Conservation (phyloP, 2,113 vertebrate genomes). For the Etheostoma cragini region DNA sequence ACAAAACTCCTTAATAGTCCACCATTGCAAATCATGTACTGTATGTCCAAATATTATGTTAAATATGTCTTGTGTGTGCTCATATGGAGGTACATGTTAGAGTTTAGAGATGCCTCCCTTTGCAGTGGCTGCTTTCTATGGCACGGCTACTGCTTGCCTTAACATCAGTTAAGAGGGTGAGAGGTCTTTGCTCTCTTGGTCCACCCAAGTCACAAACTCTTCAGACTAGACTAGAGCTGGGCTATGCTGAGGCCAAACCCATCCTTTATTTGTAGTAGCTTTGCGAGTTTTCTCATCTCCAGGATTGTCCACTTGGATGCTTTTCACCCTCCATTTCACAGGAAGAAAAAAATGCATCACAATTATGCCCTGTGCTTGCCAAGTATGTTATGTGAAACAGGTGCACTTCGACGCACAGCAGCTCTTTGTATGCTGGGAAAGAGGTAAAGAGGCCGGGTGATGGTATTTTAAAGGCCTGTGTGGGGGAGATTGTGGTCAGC, state of each 20-base stretch:
- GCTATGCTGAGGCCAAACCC: not conserved
- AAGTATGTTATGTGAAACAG: slow-evolving; percentile 30
- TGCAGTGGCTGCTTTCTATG: slow-evolving; percentile 4
- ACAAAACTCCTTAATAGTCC: slow-evolving; percentile 9
- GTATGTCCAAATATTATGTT: not conserved
- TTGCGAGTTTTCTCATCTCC: slow-evolving; percentile 20
- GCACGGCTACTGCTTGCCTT: slow-evolving; percentile 2
- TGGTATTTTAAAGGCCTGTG: slow-evolving; percentile 4
- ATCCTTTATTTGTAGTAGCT: slow-evolving; percentile 41
- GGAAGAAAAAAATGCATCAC: slow-evolving; percentile 25
- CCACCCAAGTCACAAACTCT: slow-evolving; percentile 18
- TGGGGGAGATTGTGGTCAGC: not conserved
- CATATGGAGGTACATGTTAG: not conserved
- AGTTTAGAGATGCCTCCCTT: not conserved
- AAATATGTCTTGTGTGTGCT: not conserved
- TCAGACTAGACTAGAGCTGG: slow-evolving; percentile 11
- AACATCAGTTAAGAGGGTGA: slow-evolving; percentile 34
- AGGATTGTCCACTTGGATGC: slow-evolving; percentile 25
- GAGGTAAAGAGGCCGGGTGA: not conserved
- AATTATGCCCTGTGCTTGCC: slow-evolving; percentile 14
- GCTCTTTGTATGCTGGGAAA: slow-evolving; percentile 17
- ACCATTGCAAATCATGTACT: not conserved
- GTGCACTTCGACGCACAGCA: not conserved
- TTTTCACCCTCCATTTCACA: slow-evolving; percentile 35
- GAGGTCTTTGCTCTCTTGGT: slow-evolving; percentile 30